Conservation (phyloP, 1,140 invertebrate genomes). For the Rhagoletis zephyria region DNA sequence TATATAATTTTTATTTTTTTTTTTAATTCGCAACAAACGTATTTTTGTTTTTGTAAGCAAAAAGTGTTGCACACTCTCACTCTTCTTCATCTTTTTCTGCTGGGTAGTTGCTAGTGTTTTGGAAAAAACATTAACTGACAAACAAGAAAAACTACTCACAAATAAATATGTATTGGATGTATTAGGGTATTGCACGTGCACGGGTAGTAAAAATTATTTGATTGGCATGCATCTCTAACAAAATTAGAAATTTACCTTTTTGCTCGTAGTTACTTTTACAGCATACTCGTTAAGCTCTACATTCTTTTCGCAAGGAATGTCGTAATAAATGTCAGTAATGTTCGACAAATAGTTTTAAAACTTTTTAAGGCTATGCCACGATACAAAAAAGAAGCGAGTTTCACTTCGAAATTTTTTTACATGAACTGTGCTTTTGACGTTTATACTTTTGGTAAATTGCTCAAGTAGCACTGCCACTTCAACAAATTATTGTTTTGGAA, state of each 20-base stretch:
- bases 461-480: too few relatives aligned
- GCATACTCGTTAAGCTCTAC: neutral
- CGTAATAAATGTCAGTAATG: conserved; percentile 30
- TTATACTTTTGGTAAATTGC: too few relatives aligned
- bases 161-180: neutral
- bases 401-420: too few relatives aligned
- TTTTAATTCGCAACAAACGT: too few relatives aligned
- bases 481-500: neutral
- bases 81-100: too few relatives aligned
- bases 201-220: neutral
- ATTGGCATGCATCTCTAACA: conserved; percentile 32
- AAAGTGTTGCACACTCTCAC: too few relatives aligned
- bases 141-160: too few relatives aligned
- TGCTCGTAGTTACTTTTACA: neutral
- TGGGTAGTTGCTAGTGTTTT: too few relatives aligned
- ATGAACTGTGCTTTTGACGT: neutral
- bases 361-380: neutral
- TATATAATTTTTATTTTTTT: too few relatives aligned
- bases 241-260: neutral
- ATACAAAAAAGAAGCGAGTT: too few relatives aligned
- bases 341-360: conserved; percentile 6
- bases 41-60: too few relatives aligned
- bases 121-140: too few relatives aligned
- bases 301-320: neutral
- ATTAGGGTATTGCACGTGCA: neutral